Base-by-base conservation (phyloP, 53 echinoderm and acorn worm genomes). In the Mesocentrotus franciscanus region DNA sequence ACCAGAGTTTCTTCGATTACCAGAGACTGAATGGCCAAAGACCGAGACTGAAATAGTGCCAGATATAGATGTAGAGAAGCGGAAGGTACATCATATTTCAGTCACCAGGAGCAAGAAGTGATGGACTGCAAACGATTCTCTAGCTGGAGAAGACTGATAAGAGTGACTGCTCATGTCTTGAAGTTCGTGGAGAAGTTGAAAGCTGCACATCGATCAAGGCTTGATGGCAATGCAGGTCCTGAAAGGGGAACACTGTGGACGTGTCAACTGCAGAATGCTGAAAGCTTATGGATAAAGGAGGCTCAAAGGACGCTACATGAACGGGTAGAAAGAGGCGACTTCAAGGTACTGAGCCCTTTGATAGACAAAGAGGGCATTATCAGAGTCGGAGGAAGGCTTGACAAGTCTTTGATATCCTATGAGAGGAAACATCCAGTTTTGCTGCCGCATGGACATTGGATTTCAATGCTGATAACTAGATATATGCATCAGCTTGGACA, bases 331-430 rank as follows among this genome's bases (percentile, higher is more conserved):
- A 84, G 66, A 49, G 94, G 94, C 42, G 85, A 95, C 35, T 91
- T 90, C 96, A 94, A 90, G 62, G 22, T 29, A 29, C 90, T 96
- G 34, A 94, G 71, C 60, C 96, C 94, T 2, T 96, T 96, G 66
- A 16, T 84, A 10, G 93, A 96, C 16, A 57, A 94, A 29, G 95
- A 92, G 7, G 96, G 94, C 22, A 42, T 96, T n/a, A 96, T 96
- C 93, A n/a, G 95, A 60, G 97, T 96, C 18, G 96, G 96, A 61
- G 96, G 97, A 85, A 49, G 97, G 84, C 49, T 62, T 2, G 55
- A 81, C 24, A 57, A 49, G 1, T 16, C 76, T 35, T 13, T 56
- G 84, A 85, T 95, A 56, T 92, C 96, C 9, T 97, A 97, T 71
- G 96, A 96, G 1, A 58, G 17, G 35, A 78, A 66, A 17, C 97